Percentiles rank a stretch among this genome's conserved stretches.
Conservation (phyloP, 2,888 invertebrate species). For the Brenthis daphne region DNA sequence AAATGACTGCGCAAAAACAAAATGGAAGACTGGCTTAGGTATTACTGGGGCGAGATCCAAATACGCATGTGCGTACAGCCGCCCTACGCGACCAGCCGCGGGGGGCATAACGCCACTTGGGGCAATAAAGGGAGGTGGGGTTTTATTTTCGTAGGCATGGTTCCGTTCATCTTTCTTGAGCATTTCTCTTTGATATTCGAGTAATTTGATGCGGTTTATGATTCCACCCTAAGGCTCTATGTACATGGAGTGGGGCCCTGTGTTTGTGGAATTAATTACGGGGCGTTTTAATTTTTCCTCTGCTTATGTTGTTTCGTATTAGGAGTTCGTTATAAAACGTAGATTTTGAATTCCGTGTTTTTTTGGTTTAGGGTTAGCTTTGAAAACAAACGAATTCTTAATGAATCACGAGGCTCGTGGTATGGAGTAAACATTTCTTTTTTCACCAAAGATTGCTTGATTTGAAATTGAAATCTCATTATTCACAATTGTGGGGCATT, state of each 20-base stretch:
- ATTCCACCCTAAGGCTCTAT: constrained; percentile 41
- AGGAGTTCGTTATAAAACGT: constrained; percentile 59
- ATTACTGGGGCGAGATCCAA: constrained; percentile 55
- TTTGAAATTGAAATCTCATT: constrained; percentile 35
- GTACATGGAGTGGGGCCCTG: constrained; percentile 44
- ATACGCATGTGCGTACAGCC: constrained; percentile 75
- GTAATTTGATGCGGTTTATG: constrained; percentile 54
- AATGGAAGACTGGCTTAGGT: constrained; percentile 75
- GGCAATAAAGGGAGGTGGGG: constrained; percentile 48
- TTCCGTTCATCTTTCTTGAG: constrained; percentile 54
- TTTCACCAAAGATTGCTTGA: constrained; percentile 42
- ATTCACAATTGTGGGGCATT: neutral
- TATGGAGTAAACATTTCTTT: constrained; percentile 42
- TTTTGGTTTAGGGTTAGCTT: constrained; percentile 52
- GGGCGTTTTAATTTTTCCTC: constrained; percentile 59
- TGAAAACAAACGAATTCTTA: constrained; percentile 58
- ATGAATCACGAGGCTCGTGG: constrained; percentile 51
- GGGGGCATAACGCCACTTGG: constrained; percentile 46
- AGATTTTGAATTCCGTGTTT: constrained; percentile 42
- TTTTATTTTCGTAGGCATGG: constrained; percentile 56
- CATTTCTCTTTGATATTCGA: constrained; percentile 52
- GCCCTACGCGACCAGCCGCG: constrained; percentile 43
- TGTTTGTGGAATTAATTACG: constrained; percentile 70
- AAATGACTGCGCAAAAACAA: constrained; percentile 68
- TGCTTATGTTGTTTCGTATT: constrained; percentile 51